Percentiles rank a stretch among this genome's conserved stretches.
These are phyloP conservation scores for Lamprotornis superbus DNA, from an alignment of 2,113 vertebrate genomes.

Conservation along the genomic window DNA sequence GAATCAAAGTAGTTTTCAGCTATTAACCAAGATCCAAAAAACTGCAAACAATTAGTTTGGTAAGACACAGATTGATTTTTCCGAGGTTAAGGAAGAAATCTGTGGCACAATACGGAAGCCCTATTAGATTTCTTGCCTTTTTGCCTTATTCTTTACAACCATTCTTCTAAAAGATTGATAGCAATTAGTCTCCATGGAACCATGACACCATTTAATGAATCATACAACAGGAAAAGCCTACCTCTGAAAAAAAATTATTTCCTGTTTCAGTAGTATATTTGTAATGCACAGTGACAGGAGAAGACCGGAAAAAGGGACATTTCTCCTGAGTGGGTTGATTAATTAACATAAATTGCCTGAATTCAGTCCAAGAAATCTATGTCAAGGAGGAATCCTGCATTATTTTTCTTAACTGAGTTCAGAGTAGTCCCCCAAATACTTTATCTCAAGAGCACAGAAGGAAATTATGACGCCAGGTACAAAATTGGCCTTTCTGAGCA, in stretches of 20 bases:
- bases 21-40: neutral
- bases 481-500: neutral
- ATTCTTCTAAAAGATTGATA: slow-evolving; percentile 32
- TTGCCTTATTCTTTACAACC: neutral
- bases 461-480: neutral
- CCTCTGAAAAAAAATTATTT: slow-evolving; percentile 11
- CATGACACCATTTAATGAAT: slow-evolving; percentile 19
- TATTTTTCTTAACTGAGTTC: neutral
- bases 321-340: slow-evolving; percentile 39
- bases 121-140: neutral
- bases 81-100: neutral
- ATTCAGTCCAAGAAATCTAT: slow-evolving; percentile 28
- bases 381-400: slow-evolving; percentile 1
- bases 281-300: slow-evolving; percentile 33
- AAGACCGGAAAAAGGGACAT: slow-evolving; percentile 18
- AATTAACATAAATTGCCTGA: slow-evolving; percentile 41
- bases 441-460: neutral
- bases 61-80: neutral
- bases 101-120: neutral
- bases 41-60: neutral
- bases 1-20: neutral
- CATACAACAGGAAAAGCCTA: slow-evolving; percentile 20
- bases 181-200: slow-evolving; percentile 39
- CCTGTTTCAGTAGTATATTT: slow-evolving; percentile 44
- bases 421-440: neutral